These are phyloP conservation scores for Molossus alvarezi DNA, from an alignment of 2,797 vertebrate species.

Conservation along the genomic window DNA sequence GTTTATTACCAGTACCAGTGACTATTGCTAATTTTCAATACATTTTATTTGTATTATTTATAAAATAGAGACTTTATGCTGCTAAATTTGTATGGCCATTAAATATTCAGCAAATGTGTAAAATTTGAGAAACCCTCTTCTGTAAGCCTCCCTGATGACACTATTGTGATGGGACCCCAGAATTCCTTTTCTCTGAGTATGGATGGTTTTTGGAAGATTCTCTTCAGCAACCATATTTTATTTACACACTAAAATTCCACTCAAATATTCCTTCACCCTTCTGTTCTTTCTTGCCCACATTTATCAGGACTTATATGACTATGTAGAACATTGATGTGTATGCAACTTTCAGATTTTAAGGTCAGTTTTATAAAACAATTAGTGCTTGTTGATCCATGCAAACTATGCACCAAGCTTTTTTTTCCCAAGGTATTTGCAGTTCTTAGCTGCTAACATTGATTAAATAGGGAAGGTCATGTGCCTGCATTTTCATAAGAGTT, in stretches of 20 bases:
- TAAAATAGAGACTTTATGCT: too few species aligned
- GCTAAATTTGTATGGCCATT: too few species aligned
- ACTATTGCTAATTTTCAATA: too few species aligned
- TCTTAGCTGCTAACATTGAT: background rate
- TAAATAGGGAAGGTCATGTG: background rate
- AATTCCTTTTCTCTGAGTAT: too few species aligned
- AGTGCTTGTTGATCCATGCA: background rate
- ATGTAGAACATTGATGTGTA: background rate
- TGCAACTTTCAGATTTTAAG: background rate
- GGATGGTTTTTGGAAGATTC: too few species aligned
- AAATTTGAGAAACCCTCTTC: too few species aligned
- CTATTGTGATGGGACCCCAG: too few species aligned
- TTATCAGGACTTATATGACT: slow-evolving; percentile 1
- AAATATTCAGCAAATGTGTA: too few species aligned
- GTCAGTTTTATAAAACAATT: background rate
- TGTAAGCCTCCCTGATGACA: too few species aligned
- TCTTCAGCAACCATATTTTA: background rate
- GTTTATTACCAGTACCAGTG: too few species aligned
- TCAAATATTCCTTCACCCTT: background rate
- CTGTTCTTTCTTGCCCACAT: background rate
- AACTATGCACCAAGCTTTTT: background rate
- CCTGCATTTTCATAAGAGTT: background rate
- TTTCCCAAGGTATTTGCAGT: background rate
- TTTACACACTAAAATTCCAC: background rate
- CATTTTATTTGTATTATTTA: too few species aligned